Percentiles rank a stretch among this genome's conserved stretches.
These are phyloP conservation scores for Tenualosa ilisha DNA, from an alignment of 2,797 vertebrate genomes.

Conservation along the genomic window DNA sequence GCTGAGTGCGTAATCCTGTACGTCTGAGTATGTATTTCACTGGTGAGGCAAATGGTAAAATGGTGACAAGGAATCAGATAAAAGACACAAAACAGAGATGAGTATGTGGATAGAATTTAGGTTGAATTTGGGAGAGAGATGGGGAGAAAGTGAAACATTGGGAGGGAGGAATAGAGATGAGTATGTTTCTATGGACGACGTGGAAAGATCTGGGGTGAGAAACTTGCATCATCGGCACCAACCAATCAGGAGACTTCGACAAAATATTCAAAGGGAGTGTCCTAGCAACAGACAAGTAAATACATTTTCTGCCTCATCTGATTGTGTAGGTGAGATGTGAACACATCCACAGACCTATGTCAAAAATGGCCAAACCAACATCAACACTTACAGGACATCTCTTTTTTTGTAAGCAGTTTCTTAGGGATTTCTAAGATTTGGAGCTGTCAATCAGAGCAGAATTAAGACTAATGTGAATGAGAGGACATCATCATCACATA, in stretches of 20 bases:
- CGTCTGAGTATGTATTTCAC: background rate
- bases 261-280: constrained; percentile 84
- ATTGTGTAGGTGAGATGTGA: constrained; percentile 48
- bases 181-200: constrained; percentile 79
- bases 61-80: background rate
- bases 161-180: constrained; percentile 57
- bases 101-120: constrained; percentile 28
- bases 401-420: background rate
- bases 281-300: constrained; percentile 84
- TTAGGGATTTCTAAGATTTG: background rate
- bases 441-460: background rate
- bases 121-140: constrained; percentile 8
- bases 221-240: constrained; percentile 80
- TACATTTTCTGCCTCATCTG: constrained; percentile 69
- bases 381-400: background rate
- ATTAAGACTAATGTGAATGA: background rate
- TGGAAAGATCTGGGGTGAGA: constrained; percentile 79
- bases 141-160: constrained; percentile 51
- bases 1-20: background rate
- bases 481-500: background rate
- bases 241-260: constrained; percentile 73
- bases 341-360: background rate
- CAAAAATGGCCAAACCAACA: background rate
- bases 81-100: constrained; percentile 31
- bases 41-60: background rate